Evolutionary conservation across 2,113 vertebrate species (phyloP).

Genomic region (Australoheros scitulus): DNA sequence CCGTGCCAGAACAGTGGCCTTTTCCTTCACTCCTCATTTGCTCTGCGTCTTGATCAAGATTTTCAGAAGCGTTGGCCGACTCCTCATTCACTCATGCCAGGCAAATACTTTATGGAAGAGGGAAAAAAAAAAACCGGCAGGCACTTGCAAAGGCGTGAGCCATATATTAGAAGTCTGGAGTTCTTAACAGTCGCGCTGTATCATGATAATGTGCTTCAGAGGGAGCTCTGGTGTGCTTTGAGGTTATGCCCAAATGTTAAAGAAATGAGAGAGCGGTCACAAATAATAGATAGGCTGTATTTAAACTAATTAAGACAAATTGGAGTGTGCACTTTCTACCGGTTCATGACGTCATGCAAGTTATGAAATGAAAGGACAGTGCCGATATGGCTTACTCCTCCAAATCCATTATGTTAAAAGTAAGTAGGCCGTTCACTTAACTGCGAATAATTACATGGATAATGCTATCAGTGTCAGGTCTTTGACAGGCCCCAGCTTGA

Average conservation of each 20-base stretch:
- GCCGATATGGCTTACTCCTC: slow-evolving; percentile 40
- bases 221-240: slow-evolving; percentile 45
- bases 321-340: neutral
- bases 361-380: slow-evolving; percentile 37
- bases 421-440: slow-evolving; percentile 71
- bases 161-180: slow-evolving; percentile 43
- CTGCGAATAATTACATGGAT: slow-evolving; percentile 73
- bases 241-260: slow-evolving; percentile 33
- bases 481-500: slow-evolving; percentile 71
- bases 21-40: slow-evolving; percentile 56
- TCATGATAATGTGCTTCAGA: slow-evolving; percentile 48
- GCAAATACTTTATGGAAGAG: slow-evolving; percentile 52
- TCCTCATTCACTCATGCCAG: slow-evolving; percentile 42
- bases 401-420: slow-evolving; percentile 63
- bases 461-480: slow-evolving; percentile 75
- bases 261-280: slow-evolving; percentile 24
- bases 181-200: slow-evolving; percentile 19
- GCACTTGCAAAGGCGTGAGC: slow-evolving; percentile 26
- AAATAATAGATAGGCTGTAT: slow-evolving; percentile 38
- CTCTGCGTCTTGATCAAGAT: slow-evolving; percentile 52
- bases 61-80: slow-evolving; percentile 29
- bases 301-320: slow-evolving; percentile 48
- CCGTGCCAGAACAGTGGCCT: slow-evolving; percentile 24
- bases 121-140: slow-evolving; percentile 42
- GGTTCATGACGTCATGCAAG: slow-evolving; percentile 20